Conservation (phyloP, 2,113 vertebrate genomes). For the Azemiops feae region DNA sequence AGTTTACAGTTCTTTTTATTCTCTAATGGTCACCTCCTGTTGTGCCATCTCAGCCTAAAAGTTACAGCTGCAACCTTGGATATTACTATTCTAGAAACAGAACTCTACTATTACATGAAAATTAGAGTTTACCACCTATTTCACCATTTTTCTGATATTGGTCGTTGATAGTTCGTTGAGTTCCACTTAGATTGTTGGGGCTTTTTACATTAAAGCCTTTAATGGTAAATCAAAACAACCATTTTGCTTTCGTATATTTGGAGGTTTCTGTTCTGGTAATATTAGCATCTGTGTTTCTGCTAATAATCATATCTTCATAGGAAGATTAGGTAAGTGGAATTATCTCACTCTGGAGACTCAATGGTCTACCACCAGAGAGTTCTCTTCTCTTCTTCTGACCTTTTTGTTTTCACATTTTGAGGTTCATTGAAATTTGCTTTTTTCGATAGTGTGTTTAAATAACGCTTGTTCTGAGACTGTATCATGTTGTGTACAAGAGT, state of each 20-base stretch:
- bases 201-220: not conserved
- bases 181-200: not conserved
- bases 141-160: not conserved
- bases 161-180: not conserved
- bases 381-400: not conserved
- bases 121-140: not conserved
- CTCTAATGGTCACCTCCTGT: not conserved
- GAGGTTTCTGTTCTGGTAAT: not conserved
- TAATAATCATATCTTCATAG: not conserved
- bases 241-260: not conserved
- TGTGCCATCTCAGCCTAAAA: not conserved
- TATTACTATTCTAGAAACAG: not conserved
- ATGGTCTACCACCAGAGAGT: not conserved
- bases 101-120: not conserved
- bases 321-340: not conserved
- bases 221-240: not conserved
- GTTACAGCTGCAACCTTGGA: not conserved
- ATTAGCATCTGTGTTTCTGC: not conserved
- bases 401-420: not conserved
- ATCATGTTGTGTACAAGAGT: not conserved
- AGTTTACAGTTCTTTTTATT: not conserved
- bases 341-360: not conserved
- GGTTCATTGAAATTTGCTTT: not conserved
- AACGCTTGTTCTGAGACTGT: not conserved
- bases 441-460: not conserved